These are phyloP conservation scores for Solen grandis DNA, from an alignment of 1,140 invertebrate genomes.

Conservation along the genomic window DNA sequence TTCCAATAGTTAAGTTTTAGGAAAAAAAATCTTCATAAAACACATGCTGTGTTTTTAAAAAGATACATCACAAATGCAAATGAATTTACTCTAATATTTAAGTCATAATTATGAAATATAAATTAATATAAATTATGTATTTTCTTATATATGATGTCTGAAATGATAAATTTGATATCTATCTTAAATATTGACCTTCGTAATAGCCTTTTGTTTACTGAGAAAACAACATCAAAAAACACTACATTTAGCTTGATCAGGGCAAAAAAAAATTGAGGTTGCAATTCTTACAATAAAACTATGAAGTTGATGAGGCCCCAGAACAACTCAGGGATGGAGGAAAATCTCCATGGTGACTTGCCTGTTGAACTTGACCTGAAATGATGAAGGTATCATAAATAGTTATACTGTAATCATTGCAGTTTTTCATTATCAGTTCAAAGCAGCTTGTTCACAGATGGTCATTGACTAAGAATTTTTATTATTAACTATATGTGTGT, in stretches of 20 bases:
- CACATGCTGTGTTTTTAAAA: too few species aligned
- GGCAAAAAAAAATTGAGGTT: not conserved
- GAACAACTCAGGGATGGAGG: conserved; percentile 67
- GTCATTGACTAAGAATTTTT: too few species aligned
- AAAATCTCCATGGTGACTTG: conserved; percentile 71
- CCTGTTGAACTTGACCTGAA: conserved; percentile 67
- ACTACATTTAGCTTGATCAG: not conserved
- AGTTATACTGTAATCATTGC: too few species aligned
- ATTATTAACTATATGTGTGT: too few species aligned
- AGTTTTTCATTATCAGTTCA: too few species aligned
- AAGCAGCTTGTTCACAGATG: too few species aligned
- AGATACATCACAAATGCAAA: too few species aligned
- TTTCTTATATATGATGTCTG: not conserved
- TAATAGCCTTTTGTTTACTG: not conserved
- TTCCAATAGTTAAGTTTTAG: too few species aligned
- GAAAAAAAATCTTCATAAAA: too few species aligned
- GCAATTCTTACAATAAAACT: conserved; percentile 74
- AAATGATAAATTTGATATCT: not conserved
- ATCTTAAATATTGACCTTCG: not conserved
- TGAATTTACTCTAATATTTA: too few species aligned
- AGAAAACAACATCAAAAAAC: not conserved
- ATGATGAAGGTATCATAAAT: too few species aligned
- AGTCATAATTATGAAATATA: too few species aligned
- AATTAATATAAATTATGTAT: not conserved
- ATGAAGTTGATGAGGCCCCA: conserved; percentile 75